Conservation (phyloP, 2,113 vertebrate genomes). For the Psittacus erithacus region DNA sequence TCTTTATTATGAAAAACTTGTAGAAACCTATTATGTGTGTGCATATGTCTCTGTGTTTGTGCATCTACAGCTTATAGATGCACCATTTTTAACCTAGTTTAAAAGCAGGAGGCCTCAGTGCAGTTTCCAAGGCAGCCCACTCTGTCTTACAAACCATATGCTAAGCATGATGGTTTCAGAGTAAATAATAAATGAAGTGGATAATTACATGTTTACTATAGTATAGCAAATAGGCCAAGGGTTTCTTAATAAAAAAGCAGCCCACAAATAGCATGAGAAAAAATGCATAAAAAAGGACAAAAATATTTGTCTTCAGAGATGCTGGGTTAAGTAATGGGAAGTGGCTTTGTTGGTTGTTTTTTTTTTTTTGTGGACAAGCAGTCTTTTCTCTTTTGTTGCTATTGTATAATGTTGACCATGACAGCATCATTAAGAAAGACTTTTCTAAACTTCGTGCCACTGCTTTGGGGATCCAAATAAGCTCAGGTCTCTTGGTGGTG, state of each 20-base stretch:
- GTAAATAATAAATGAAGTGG: background rate
- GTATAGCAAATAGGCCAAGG: background rate
- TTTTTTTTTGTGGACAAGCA: background rate
- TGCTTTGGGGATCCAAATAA: slow-evolving; percentile 27
- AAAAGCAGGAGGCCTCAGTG: background rate
- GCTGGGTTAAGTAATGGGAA: background rate
- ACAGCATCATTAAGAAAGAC: background rate
- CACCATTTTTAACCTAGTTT: background rate
- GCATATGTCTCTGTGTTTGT: background rate
- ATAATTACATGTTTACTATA: background rate
- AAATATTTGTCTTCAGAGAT: background rate
- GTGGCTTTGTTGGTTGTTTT: background rate
- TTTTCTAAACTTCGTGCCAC: background rate
- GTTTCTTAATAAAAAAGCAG: background rate
- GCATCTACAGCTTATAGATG: background rate
- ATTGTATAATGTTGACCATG: background rate
- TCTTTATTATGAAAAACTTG: background rate
- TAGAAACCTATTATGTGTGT: background rate
- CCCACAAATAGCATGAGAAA: background rate
- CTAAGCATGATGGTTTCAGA: background rate
- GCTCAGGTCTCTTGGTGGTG: background rate
- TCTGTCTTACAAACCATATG: background rate
- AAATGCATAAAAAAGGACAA: background rate
- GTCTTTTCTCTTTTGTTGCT: background rate
- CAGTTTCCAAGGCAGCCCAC: background rate